phyloP scores from a whole-genome alignment of 2,888 invertebrate genomes.

The Oxyteleia sp. region DNA sequence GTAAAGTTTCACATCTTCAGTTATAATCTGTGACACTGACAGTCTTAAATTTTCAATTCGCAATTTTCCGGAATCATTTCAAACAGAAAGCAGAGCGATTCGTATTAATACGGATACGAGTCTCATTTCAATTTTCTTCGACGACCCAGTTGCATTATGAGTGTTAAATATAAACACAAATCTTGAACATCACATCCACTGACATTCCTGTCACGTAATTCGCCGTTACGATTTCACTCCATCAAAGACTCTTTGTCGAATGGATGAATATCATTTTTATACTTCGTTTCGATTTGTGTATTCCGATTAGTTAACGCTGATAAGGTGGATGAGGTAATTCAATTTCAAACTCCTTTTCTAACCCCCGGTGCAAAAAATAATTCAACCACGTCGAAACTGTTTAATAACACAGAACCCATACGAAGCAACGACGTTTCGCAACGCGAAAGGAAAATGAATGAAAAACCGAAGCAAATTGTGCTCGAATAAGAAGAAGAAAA shows the following conservation, averaged over 20 bases:
- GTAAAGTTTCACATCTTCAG: too few species aligned
- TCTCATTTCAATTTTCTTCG: conserved; percentile 62
- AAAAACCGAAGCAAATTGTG: conserved; percentile 12
- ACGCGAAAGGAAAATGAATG: conserved; percentile 17
- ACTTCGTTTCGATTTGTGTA: conserved; percentile 29
- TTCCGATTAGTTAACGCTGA: conserved; percentile 16
- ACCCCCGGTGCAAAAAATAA: not conserved
- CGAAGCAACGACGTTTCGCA: conserved; percentile 6
- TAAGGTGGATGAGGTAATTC: conserved; percentile 26
- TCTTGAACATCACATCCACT: conserved; percentile 35
- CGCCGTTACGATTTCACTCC: conserved; percentile 72
- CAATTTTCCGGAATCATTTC: not conserved
- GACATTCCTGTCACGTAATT: conserved; percentile 72
- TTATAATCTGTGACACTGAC: too few species aligned
- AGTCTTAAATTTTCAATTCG: too few species aligned
- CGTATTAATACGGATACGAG: conserved; percentile 37
- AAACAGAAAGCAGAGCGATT: conserved; percentile 38
- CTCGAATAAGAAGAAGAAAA: conserved; percentile 9
- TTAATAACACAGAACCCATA: not conserved
- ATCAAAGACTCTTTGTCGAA: conserved; percentile 64
- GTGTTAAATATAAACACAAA: conserved; percentile 61
- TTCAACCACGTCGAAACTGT: not conserved
- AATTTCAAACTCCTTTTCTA: conserved; percentile 26
- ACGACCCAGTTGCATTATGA: conserved; percentile 67
- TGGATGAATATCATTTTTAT: conserved; percentile 32